Evolutionary conservation across 2,113 vertebrate species (phyloP), one percentile per base, ranked within the genome.

Genomic region (Ceyx cyanopectus): DNA sequence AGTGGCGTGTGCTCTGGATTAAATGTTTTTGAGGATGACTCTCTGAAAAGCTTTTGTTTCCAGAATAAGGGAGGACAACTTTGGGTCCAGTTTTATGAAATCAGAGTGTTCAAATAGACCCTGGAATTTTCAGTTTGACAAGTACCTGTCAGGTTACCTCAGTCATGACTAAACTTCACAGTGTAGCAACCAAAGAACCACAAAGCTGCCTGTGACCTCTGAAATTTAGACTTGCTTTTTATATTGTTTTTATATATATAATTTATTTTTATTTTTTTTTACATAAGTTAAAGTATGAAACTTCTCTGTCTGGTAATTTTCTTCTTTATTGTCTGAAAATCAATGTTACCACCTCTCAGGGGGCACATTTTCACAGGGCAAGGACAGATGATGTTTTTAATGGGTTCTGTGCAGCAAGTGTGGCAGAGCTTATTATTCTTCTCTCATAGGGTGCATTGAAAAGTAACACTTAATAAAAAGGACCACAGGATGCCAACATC

Each of bases 381-480:
- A 88, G 29, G 82, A 83, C 60, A 95, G 73, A 88, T 81, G 61
- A 94, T 90, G 16, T 40, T 94, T 81, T 81, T 86, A 96, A 95
- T 88, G 56, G 87, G 30, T 85, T 95, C 63, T 88, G 65, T 92
- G 85, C 85, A 92, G 76, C 56, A 90, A 90, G 53, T 84, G 80
- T 93, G 77, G 57, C 48, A 93, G 61, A 94, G n/a, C n/a, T 95
- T 90, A 67, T 96, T 94, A 94, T 80, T 91, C 80, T 87, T 88
- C 48, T 81, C 73, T 90, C 83, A 61, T 68, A 78, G 79, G 57
- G 76, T 81, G 61, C 72, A 54, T 50, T 81, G 65, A 76, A 90
- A 95, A 96, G 48, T 65, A 75, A 92, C 90, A 96, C 92, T 95
- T 94, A 92, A 95, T 96, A 95, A 94, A 88, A 94, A 93, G 80